Evolutionary conservation across 1,140 invertebrate species (phyloP), one percentile per base, ranked within the genome.

Genomic region (Papilio aristodemus): DNA sequence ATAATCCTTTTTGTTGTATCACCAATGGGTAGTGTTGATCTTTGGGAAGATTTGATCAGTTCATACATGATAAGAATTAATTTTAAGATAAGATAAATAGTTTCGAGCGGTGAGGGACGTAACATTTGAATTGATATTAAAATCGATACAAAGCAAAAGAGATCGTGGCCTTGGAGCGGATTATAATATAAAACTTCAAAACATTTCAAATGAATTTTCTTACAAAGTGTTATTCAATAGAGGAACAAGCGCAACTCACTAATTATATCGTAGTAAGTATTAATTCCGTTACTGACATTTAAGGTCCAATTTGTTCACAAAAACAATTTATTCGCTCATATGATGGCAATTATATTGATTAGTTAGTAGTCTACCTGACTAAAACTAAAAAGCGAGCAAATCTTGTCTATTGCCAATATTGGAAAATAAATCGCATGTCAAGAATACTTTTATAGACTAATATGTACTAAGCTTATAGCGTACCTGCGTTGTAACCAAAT

Each of bases 1-100:
- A 19, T 57, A 57, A 19, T 60, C 27, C n/a, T 38, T 60, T 60
- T 22, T 60, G 58, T 60, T 38, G 32, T 37, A 10, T 10, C 2
- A 37, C 36, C 14, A 22, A 37, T 32, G 6, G 27, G 2, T 32
- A 32, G 27, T 32, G 27, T 32, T 32, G 27, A 3, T 32, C 2
- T 32, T 32, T 3, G 27, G 6, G 6, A 6, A 2, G n/a, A n/a
- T n/a, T n/a, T n/a, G n/a, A n/a, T n/a, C n/a, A n/a, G n/a, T n/a
- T n/a, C n/a, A n/a, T n/a, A n/a, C n/a, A n/a, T n/a, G n/a, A n/a
- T n/a, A n/a, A n/a, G n/a, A n/a, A n/a, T n/a, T n/a, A n/a, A n/a
- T n/a, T n/a, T n/a, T n/a, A n/a, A n/a, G n/a, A n/a, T n/a, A n/a
- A n/a, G n/a, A n/a, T n/a, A n/a, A n/a, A n/a, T n/a, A n/a, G n/a